Evolutionary conservation across 2,888 invertebrate genomes (phyloP), one percentile per base, ranked within the genome.

Genomic region (Leptinotarsa haldemani): DNA sequence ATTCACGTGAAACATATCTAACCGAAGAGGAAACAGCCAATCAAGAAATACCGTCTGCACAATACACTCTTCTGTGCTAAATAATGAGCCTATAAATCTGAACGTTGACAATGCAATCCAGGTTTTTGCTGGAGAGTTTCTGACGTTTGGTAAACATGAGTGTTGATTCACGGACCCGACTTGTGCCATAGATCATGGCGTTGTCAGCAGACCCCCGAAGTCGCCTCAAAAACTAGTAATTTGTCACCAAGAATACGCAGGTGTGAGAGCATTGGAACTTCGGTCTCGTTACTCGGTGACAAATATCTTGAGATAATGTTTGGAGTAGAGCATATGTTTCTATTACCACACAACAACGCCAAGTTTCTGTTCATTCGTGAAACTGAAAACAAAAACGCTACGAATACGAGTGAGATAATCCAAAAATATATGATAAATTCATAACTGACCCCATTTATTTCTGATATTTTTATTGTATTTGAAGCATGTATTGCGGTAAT

Each of bases 241-340:
- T 83, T 84, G 84, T 85, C 83, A 84, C 79, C 61, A 81, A 79
- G 80, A 80, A 81, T 82, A 82, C 83, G 77, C 85, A 84, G 84
- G 84, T 84, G 85, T 69, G 48, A 66, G 0, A 48, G 52, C 56
- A 66, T 70, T 69, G 46, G 46, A 73, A 48, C 69, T 58, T 64
- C 9, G 56, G n/a, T 56, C n/a, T 30, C 5, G 7, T 73, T 65
- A 56, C 40, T 73, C 20, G 20, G 15, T 22, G 56, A 61, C 16
- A 16, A 30, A 61, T 40, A 61, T 61, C 40, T 61, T 40, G 61
- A 9, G 61, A 61, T 4, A 30, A 25, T n/a, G 15, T 61, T 61
- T 22, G 9, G 53, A 50, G 18, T 12, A 12, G 22, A 22, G 22
- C 4, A 22, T 56, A 56, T 56, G 53, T 56, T 56, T 52, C 53